Conservation (phyloP, 2,113 vertebrate species). For the Circaetus gallicus region DNA sequence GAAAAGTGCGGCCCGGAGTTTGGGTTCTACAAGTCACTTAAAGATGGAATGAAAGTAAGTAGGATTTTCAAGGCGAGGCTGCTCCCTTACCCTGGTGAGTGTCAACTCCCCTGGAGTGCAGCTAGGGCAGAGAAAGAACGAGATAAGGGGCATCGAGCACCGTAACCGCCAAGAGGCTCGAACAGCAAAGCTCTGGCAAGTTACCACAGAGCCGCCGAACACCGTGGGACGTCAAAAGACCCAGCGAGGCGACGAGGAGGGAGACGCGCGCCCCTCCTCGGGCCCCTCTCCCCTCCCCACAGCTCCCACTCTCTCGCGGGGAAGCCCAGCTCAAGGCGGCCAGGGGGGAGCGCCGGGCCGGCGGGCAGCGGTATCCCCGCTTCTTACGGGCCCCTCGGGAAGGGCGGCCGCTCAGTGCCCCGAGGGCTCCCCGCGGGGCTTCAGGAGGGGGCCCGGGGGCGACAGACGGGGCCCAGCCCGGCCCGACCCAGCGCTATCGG, state of each 20-base stretch:
- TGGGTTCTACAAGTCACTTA: neutral
- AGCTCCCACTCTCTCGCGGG: neutral
- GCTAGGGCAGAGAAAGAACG: neutral
- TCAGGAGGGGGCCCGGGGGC: neutral
- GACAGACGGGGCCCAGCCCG: neutral
- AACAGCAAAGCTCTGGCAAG: neutral
- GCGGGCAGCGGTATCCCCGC: neutral
- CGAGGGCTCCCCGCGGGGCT: neutral
- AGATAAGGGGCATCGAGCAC: neutral
- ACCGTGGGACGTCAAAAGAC: neutral
- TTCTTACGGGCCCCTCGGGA: too few species aligned
- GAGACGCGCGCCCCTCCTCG: neutral
- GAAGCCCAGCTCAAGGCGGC: neutral
- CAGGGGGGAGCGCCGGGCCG: neutral
- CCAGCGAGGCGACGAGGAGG: neutral
- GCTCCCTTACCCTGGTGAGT: neutral
- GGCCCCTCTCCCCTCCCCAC: neutral
- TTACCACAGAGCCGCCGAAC: neutral
- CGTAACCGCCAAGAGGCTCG: rapidly evolving
- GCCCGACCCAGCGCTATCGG: too few species aligned
- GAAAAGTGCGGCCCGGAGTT: neutral
- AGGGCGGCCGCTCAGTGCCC: neutral
- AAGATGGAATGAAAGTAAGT: neutral
- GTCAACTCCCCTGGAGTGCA: neutral
- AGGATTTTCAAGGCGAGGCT: neutral